Conservation (phyloP, 2,113 vertebrate genomes). For the Hippocampus abdominalis region DNA sequence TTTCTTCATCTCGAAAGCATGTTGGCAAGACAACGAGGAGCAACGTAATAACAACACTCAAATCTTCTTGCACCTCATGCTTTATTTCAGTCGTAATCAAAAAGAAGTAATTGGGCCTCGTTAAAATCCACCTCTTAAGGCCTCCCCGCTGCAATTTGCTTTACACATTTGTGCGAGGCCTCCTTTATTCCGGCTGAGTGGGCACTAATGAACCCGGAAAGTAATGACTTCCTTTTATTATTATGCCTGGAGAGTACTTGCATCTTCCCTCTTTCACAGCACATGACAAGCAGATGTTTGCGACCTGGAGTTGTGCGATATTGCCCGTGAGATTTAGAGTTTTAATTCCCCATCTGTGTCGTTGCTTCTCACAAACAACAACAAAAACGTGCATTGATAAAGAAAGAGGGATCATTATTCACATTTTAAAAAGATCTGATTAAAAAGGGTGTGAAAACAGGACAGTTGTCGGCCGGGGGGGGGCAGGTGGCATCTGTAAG, state of each 20-base stretch:
- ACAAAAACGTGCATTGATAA: not conserved
- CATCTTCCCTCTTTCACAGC: not conserved
- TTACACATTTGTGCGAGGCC: constrained; percentile 2
- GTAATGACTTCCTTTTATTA: constrained; percentile 7
- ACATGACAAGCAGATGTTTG: not conserved
- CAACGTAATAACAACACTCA: not conserved
- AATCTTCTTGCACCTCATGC: not conserved
- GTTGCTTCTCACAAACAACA: not conserved
- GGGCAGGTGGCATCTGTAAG: too few species aligned
- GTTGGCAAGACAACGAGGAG: not conserved
- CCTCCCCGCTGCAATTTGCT: not conserved
- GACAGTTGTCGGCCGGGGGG: too few species aligned
- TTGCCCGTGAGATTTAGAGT: not conserved
- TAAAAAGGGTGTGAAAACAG: too few species aligned
- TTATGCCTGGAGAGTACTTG: not conserved
- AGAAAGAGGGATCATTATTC: too few species aligned
- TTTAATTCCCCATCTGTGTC: constrained; percentile 6
- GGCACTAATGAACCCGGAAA: constrained; percentile 11
- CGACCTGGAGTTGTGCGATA: not conserved
- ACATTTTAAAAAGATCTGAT: too few species aligned
- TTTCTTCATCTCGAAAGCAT: not conserved
- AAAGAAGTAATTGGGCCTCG: constrained; percentile 3
- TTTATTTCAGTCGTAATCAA: constrained; percentile 2
- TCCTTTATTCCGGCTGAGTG: constrained; percentile 7
- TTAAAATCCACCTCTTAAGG: constrained; percentile 2